phyloP scores from a whole-genome alignment of 37 sponge, comb jelly and placozoan genomes.

The Axinella damicornis region DNA sequence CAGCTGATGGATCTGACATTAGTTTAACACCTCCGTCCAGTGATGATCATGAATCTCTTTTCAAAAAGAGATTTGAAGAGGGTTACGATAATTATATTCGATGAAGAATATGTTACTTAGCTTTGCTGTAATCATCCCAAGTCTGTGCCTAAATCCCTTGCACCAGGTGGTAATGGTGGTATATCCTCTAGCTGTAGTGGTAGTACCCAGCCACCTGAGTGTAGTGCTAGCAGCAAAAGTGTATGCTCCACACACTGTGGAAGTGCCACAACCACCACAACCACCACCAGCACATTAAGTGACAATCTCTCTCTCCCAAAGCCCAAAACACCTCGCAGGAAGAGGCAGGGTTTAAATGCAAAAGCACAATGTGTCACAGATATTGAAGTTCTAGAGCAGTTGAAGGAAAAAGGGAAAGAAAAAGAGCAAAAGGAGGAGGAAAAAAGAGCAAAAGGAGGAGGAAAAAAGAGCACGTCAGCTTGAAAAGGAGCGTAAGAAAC shows the following conservation, averaged over 20 bases:
- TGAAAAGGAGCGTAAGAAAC: conserved; percentile 6
- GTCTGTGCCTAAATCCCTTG: too few relatives aligned
- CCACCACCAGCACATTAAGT: background rate
- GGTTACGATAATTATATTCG: conserved; percentile 47
- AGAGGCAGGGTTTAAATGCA: background rate
- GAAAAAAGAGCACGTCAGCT: conserved; percentile 2
- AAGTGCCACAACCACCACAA: background rate
- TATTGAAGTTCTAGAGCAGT: background rate
- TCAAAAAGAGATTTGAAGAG: conserved; percentile 41
- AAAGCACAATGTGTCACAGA: background rate
- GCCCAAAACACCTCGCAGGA: background rate
- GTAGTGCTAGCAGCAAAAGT: background rate
- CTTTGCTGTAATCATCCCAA: conserved; percentile 46
- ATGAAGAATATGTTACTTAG: conserved; percentile 47
- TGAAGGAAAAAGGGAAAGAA: conserved; percentile 7
- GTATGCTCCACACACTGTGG: background rate
- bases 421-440: background rate
- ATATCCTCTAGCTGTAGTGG: background rate
- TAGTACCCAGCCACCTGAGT: background rate
- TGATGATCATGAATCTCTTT: conserved; percentile 20
- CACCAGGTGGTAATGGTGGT: background rate
- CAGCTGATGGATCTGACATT: background rate
- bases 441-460: background rate
- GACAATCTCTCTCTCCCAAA: conserved; percentile 25
- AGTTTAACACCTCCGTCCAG: background rate